Percentiles rank a stretch among this genome's conserved stretches.
Conservation (phyloP, 37 sponge, comb jelly and placozoan species). For the Haliclona indistincta region DNA sequence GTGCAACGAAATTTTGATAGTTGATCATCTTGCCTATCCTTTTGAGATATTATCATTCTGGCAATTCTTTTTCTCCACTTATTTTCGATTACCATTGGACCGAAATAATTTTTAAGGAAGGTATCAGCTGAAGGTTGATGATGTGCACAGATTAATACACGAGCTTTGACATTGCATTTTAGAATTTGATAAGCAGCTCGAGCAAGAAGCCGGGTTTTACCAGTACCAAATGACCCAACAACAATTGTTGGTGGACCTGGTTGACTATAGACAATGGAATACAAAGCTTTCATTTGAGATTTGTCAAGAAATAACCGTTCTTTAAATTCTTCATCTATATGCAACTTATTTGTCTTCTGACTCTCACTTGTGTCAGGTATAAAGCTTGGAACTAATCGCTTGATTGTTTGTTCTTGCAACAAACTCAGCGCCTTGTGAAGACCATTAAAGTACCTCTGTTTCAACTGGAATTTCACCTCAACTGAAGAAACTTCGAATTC, state of each 20-base stretch:
- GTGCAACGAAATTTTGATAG: background rate
- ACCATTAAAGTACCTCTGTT: too few species aligned
- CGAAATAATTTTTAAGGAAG: constrained; percentile 59
- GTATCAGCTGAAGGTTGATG: constrained; percentile 70
- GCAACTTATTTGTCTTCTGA: too few species aligned
- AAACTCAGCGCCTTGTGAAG: too few species aligned
- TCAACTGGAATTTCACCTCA: too few species aligned
- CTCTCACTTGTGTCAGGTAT: too few species aligned
- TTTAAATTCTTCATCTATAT: too few species aligned
- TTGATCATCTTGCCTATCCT: background rate
- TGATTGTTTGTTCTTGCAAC: too few species aligned
- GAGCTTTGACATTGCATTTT: background rate
- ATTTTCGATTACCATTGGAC: constrained; percentile 4
- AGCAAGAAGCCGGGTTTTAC: constrained; percentile 64
- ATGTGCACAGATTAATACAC: constrained; percentile 61
- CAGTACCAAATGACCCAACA: constrained; percentile 81
- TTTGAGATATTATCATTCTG: background rate
- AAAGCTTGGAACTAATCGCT: too few species aligned
- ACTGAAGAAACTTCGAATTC: too few species aligned
- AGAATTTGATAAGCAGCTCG: constrained; percentile 60
- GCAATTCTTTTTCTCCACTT: background rate
- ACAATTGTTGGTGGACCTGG: constrained; percentile 35
- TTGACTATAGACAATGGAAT: constrained; percentile 7
- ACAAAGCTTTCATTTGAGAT: constrained; percentile 30
- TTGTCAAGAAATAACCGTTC: too few species aligned